Conservation (phyloP, 2,888 invertebrate species). For the Reticulitermes lucifugus region DNA sequence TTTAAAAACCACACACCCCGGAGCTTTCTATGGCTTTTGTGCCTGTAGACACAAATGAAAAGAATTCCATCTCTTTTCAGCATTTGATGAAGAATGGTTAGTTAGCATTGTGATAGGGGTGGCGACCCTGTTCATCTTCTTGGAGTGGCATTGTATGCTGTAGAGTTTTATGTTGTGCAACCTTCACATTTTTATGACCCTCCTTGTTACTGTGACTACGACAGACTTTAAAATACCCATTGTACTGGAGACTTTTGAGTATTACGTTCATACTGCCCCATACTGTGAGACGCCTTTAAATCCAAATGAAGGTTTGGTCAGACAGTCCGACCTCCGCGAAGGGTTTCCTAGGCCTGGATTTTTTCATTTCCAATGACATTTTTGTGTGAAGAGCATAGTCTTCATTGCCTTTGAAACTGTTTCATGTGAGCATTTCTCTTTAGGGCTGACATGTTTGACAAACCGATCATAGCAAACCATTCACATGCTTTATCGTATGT, state of each 20-base stretch:
- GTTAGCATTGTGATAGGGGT: conserved; percentile 1
- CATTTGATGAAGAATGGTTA: conserved; percentile 1
- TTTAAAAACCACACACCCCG: background rate
- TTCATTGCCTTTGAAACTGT: no score
- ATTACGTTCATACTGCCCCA: background rate
- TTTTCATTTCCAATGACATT: no score
- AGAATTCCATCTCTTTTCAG: background rate
- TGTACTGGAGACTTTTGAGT: background rate
- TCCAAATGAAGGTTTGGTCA: no score
- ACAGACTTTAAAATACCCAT: background rate
- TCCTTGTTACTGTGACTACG: background rate
- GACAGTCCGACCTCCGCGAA: no score
- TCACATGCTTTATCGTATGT: no score
- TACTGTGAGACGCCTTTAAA: no score
- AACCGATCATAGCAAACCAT: no score
- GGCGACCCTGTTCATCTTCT: background rate
- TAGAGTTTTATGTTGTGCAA: background rate
- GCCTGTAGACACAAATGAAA: background rate
- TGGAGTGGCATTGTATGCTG: background rate
- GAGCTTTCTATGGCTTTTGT: background rate
- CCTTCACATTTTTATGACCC: background rate
- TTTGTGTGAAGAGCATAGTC: no score
- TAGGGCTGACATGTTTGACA: no score
- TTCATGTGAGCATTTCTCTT: no score
- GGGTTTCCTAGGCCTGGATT: no score